Conservation (phyloP, 2,888 invertebrate genomes). For the Lottia gigantea region DNA sequence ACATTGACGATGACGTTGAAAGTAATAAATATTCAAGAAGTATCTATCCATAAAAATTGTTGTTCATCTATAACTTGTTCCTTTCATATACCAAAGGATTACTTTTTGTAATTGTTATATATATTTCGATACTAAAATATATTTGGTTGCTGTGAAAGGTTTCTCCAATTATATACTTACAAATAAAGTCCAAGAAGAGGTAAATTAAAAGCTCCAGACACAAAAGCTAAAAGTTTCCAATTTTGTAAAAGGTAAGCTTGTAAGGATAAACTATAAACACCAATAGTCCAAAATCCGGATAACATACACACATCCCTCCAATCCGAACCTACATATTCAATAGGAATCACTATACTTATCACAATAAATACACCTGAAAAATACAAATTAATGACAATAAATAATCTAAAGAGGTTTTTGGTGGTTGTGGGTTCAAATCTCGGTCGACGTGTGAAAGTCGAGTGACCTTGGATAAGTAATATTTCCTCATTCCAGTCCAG, state of each 20-base stretch:
- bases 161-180: conserved; percentile 32
- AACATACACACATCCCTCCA: conserved; percentile 55
- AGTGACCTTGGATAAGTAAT: too few relatives aligned
- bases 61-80: too few relatives aligned
- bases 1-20: too few relatives aligned
- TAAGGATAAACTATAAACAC: conserved; percentile 46
- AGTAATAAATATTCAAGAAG: too few relatives aligned
- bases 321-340: conserved; percentile 50
- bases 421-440: too few relatives aligned
- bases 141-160: neutral
- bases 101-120: neutral
- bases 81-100: too few relatives aligned
- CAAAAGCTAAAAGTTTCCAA: conserved; percentile 49
- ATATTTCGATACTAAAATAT: neutral
- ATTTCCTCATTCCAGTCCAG: too few relatives aligned
- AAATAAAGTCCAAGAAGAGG: conserved; percentile 49
- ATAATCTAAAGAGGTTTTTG: neutral
- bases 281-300: conserved; percentile 49
- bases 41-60: too few relatives aligned
- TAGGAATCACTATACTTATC: conserved; percentile 45
- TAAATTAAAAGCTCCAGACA: conserved; percentile 35
- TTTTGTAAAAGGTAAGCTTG: conserved; percentile 42
- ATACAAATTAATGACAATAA: neutral
- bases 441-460: too few relatives aligned
- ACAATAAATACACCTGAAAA: conserved; percentile 45